phyloP scores from a whole-genome alignment of 2,888 invertebrate species.

The Spilosoma lubricipeda region DNA sequence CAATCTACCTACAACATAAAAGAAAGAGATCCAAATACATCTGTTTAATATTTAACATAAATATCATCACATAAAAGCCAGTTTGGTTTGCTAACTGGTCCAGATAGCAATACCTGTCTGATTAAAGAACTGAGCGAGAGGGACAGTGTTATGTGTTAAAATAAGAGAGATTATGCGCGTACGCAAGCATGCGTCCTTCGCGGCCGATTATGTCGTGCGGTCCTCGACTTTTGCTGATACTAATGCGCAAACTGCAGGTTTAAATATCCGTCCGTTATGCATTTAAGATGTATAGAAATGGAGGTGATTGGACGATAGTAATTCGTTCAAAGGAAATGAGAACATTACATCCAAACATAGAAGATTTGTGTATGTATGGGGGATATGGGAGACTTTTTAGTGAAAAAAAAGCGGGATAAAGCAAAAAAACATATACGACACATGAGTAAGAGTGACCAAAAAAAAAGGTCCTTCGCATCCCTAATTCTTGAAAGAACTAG shows the following conservation, averaged over 20 bases:
- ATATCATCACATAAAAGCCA: slow-evolving; percentile 65
- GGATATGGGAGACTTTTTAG: too few species aligned
- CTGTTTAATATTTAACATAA: slow-evolving; percentile 46
- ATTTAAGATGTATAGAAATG: slow-evolving; percentile 27
- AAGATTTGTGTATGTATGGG: too few species aligned
- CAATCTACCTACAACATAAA: neutral
- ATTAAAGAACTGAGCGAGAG: slow-evolving; percentile 60
- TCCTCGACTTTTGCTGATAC: slow-evolving; percentile 68
- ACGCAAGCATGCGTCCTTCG: slow-evolving; percentile 83
- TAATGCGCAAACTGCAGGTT: slow-evolving; percentile 50
- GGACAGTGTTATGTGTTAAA: slow-evolving; percentile 55
- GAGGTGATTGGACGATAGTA: slow-evolving; percentile 10
- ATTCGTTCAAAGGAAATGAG: neutral
- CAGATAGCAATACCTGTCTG: slow-evolving; percentile 62
- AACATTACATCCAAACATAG: too few species aligned
- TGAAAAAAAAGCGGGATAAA: too few species aligned
- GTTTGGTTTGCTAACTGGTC: slow-evolving; percentile 67
- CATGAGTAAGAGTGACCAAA: too few species aligned
- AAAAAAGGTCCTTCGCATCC: too few species aligned
- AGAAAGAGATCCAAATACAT: neutral
- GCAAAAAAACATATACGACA: too few species aligned
- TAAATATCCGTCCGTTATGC: slow-evolving; percentile 67
- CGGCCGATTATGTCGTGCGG: slow-evolving; percentile 66
- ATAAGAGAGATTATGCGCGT: slow-evolving; percentile 65
- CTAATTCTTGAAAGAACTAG: too few species aligned